Base-by-base conservation (phyloP, 2,888 invertebrate species). In the Tuberolachnus salignus region DNA sequence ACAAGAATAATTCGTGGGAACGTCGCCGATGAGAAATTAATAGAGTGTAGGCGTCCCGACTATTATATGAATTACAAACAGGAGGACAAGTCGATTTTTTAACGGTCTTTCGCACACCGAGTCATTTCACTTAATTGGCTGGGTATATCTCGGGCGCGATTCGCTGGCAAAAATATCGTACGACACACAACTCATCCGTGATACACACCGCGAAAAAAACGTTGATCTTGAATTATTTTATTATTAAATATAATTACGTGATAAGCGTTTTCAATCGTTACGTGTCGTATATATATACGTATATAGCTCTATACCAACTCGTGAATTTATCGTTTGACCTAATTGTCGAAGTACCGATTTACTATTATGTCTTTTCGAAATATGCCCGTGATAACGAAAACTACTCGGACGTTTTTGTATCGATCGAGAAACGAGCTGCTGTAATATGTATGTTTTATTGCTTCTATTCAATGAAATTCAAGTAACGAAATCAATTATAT, bases 51-150 rank as follows among this genome's bases (percentile, higher is more conserved):
- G n/a, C 14, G 34, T 59, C 9, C 21, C 16, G 26, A 59, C 46
- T 44, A 44, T 44, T 8, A 44, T 10, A n/a, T 44, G 11, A 26
- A 8, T 16, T 6, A 34, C 59, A 34, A 59, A 34, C 59, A 34
- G 16, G 34, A 4, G 9, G 59, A n/a, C 34, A 34, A 46, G 19
- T 19, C 11, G 64, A 64, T 64, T 64, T 46, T 34, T 64, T 21
- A 19, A 64, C 16, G 21, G 44, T 13, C 44, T 64, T 13, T 46
- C 46, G 44, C 44, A 6, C 34, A 64, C 46, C 23, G 4, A 21
- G 44, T 21, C 64, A 64, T 64, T 46, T 10, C 46, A 21, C 64
- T 11, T 64, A 64, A 64, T 64, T 64, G 13, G 21, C 3, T 46
- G 13, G 21, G 13, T 46, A 13, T 64, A 64, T 21, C 3, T 34